Percentiles rank a stretch among this genome's conserved stretches.
Evolutionary conservation across 2,888 invertebrate genomes (phyloP).

Genomic region (Pocota personata): DNA sequence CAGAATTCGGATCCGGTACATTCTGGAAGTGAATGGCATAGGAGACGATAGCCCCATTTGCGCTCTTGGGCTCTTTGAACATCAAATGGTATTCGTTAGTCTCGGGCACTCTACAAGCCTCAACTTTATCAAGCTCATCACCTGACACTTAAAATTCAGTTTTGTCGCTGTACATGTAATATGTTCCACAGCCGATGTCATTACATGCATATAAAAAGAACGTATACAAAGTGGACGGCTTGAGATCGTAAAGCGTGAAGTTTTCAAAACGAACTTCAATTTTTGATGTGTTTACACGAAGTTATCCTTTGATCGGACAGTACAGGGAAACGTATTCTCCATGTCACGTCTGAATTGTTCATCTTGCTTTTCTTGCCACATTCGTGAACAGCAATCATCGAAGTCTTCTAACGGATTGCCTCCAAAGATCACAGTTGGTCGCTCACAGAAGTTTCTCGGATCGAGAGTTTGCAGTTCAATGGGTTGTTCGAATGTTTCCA

Average conservation of each 20-base stretch:
- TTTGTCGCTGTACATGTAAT: constrained; percentile 82
- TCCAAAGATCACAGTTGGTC: constrained; percentile 70
- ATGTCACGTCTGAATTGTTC: constrained; percentile 75
- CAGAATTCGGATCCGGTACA: constrained; percentile 39
- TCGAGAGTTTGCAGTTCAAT: constrained; percentile 82
- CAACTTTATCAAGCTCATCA: constrained; percentile 75
- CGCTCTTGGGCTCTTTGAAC: constrained; percentile 77
- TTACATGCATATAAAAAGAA: constrained; percentile 86
- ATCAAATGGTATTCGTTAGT: constrained; percentile 75
- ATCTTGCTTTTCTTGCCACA: constrained; percentile 76
- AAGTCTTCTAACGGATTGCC: constrained; percentile 76
- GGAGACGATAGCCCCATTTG: constrained; percentile 77
- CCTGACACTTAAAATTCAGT: constrained; percentile 80
- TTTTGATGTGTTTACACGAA: constrained; percentile 49
- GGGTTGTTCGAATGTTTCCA: constrained; percentile 80
- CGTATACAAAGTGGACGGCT: constrained; percentile 84
- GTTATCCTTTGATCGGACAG: constrained; percentile 71
- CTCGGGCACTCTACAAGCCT: constrained; percentile 75
- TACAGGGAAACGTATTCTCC: constrained; percentile 76
- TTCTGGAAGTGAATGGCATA: constrained; percentile 78
- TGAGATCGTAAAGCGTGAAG: constrained; percentile 9
- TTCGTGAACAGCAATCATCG: constrained; percentile 78
- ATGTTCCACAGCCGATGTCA: constrained; percentile 83
- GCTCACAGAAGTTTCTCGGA: constrained; percentile 84
- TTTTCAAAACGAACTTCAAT: not conserved